Conservation (phyloP, 1,140 invertebrate genomes). For the Pogonomyrmex californicus region DNA sequence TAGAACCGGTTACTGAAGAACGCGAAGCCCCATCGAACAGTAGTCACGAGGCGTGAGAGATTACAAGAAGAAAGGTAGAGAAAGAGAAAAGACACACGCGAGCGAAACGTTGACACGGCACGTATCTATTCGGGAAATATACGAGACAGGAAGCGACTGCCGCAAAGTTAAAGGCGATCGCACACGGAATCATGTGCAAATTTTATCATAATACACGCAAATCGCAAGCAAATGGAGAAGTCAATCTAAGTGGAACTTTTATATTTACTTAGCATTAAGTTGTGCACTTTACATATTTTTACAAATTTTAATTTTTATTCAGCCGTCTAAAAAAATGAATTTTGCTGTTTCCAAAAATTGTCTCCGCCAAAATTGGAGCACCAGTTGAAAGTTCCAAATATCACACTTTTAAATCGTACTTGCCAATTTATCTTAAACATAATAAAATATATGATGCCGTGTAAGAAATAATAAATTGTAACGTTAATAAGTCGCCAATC, state of each 20-base stretch:
- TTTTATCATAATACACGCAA: neutral
- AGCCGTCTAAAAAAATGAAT: neutral
- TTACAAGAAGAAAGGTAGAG: slow-evolving; percentile 31
- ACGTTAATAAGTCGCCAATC: neutral
- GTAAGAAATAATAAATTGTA: neutral
- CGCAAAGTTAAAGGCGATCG: slow-evolving; percentile 50
- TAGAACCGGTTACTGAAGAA: slow-evolving; percentile 49
- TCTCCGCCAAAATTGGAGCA: neutral
- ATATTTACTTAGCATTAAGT: neutral
- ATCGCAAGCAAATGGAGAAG: neutral
- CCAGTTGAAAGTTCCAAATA: neutral
- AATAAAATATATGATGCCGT: neutral
- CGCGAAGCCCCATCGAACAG: slow-evolving; percentile 19
- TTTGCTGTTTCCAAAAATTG: neutral
- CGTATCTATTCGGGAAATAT: slow-evolving; percentile 60
- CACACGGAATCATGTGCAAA: slow-evolving; percentile 31
- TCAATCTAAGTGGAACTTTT: neutral
- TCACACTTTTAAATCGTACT: neutral
- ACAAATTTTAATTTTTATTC: neutral
- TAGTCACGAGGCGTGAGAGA: slow-evolving; percentile 52
- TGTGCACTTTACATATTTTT: neutral
- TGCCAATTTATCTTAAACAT: neutral
- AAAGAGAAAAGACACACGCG: slow-evolving; percentile 29
- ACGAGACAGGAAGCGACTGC: slow-evolving; percentile 57
- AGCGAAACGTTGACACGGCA: slow-evolving; percentile 39